Conservation (phyloP, 2,797 vertebrate species). For the Pagetopsis macropterus region DNA sequence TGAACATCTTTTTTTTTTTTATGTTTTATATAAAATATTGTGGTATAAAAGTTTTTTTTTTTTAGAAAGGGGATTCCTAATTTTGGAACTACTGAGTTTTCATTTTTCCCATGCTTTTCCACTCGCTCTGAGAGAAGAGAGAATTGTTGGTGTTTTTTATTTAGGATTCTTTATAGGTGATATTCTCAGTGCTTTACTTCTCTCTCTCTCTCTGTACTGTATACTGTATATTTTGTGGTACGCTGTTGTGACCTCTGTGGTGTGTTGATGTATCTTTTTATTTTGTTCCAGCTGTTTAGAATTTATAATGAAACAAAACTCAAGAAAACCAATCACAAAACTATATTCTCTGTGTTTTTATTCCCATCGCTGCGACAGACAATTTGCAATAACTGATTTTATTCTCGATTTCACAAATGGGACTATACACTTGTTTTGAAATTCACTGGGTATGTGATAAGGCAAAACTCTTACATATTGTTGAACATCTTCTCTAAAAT, state of each 20-base stretch:
- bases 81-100: conserved; percentile 84
- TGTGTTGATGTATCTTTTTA: conserved; percentile 80
- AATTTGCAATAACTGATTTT: background rate
- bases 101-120: conserved; percentile 64
- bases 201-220: conserved; percentile 67
- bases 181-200: conserved; percentile 75
- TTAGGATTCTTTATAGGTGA: conserved; percentile 56
- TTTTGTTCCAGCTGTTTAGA: conserved; percentile 80
- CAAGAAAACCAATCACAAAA: conserved; percentile 66
- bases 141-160: conserved; percentile 43
- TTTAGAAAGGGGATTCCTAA: conserved; percentile 65
- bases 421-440: background rate
- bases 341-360: conserved; percentile 57
- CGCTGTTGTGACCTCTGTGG: conserved; percentile 81
- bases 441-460: background rate
- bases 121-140: conserved; percentile 61
- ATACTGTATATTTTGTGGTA: conserved; percentile 87
- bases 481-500: conserved; percentile 28
- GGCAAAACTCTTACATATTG: background rate
- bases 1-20: conserved; percentile 47
- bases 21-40: conserved; percentile 69
- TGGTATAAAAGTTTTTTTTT: conserved; percentile 59
- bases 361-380: conserved; percentile 30
- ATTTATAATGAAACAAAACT: conserved; percentile 80
- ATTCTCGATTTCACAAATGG: conserved; percentile 5